Conservation (phyloP, 2,797 vertebrate genomes). For the Pseudotriccus pelzelni region DNA sequence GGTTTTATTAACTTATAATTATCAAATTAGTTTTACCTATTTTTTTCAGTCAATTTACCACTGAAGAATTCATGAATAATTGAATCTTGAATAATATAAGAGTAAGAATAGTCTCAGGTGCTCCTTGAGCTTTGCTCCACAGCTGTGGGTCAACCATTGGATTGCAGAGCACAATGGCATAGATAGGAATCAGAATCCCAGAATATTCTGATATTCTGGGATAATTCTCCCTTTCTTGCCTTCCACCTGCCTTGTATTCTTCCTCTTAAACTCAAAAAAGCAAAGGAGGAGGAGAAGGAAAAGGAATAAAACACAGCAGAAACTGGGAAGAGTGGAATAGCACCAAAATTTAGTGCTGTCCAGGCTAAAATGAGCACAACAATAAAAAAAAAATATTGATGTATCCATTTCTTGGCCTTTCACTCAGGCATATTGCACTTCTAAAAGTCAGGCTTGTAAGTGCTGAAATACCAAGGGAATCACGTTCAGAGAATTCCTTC, state of each 20-base stretch:
- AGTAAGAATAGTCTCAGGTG: background rate
- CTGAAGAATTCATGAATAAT: background rate
- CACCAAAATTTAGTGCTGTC: background rate
- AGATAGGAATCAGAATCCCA: rapidly evolving
- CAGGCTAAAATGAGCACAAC: background rate
- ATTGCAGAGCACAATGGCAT: rapidly evolving
- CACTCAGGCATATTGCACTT: background rate
- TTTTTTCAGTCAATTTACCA: constrained; percentile 1
- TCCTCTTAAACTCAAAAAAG: background rate
- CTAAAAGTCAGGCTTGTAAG: background rate
- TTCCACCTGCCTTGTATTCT: background rate
- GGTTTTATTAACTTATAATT: constrained; percentile 41
- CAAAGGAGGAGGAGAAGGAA: background rate
- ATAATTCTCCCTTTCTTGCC: background rate
- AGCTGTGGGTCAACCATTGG: background rate
- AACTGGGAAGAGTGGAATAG: background rate
- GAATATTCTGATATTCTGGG: background rate
- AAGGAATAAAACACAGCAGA: background rate
- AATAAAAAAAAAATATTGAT: background rate
- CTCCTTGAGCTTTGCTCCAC: background rate
- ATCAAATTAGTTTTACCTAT: constrained; percentile 1
- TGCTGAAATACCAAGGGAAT: background rate
- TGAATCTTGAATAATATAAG: background rate
- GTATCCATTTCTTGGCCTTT: background rate
- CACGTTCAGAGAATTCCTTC: background rate